Base-by-base conservation (phyloP, 2,797 vertebrate species). In the Sebastes matsubarae region DNA sequence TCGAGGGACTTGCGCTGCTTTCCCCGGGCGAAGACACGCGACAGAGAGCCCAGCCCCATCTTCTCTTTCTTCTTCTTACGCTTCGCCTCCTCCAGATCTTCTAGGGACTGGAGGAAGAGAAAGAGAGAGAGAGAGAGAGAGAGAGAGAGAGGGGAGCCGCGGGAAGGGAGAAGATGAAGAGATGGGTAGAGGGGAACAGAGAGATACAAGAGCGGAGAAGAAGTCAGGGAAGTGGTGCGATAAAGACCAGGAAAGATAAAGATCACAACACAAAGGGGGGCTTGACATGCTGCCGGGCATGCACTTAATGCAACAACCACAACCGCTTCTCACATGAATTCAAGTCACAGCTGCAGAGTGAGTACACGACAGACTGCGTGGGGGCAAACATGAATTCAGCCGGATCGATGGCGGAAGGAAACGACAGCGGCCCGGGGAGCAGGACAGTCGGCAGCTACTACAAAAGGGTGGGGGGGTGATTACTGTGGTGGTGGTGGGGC, bases 31-130 rank as follows among this genome's bases (percentile, higher is more conserved):
- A 99, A 99, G 85, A 99, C 98, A 5, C 98, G 97, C 2, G 98
- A 99, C 95, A 99, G 96, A 83, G 99, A 99, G 77, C 99, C 98
- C 25, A 99, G 95, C 6, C 98, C 97, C 96, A 99, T 98, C 93
- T 99, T 99, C 93, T 99, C 99, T 92, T 99, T 99, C 95, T 99
- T 99, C 95, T 99, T 99, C 95, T 99, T 98, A 95, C 98, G 96
- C 95, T 99, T 99, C 96, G 98, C 98, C 96, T 99, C 98, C 95
- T 99, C 98, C 92, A 99, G 96, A 93, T 99, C 98, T 95, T 99
- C 99, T 95, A 99, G 97, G 95, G 99, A 99, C 99, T 99, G 94
- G 0, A 24, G 42, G 52, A 69, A 71, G 65, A 80, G 52, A 71
- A 46, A 75, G 69, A 71, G 52, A 68, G 66, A 16, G 34, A 42